phyloP scores from a whole-genome alignment of 1,140 invertebrate species.

The Hyposmocoma kahamanoa region DNA sequence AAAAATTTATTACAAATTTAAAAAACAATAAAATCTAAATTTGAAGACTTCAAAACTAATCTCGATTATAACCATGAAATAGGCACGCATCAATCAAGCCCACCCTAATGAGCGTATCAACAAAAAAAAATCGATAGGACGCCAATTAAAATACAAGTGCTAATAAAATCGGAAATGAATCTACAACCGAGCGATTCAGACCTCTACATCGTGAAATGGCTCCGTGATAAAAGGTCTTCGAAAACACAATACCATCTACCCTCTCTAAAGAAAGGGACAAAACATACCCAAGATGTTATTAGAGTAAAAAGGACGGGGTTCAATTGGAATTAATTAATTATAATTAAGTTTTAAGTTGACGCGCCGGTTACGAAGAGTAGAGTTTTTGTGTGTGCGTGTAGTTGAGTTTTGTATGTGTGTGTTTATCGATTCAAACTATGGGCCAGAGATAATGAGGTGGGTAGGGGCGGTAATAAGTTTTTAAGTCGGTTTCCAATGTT shows the following conservation, averaged over 20 bases:
- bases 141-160: constrained; percentile 63
- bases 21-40: no score
- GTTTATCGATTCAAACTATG: constrained; percentile 65
- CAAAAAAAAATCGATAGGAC: constrained; percentile 9
- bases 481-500: constrained; percentile 41
- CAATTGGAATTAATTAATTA: constrained; percentile 83
- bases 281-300: constrained; percentile 41
- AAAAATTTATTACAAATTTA: no score
- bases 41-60: no score
- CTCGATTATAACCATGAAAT: no score
- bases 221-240: constrained; percentile 69
- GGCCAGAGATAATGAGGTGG: constrained; percentile 68
- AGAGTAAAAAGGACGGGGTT: constrained; percentile 54
- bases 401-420: constrained; percentile 53
- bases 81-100: not conserved
- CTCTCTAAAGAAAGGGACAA: constrained; percentile 44
- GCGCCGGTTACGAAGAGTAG: constrained; percentile 72
- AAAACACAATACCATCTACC: constrained; percentile 68
- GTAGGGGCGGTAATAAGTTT: constrained; percentile 65
- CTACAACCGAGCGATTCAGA: constrained; percentile 63
- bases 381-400: constrained; percentile 55
- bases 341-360: constrained; percentile 86
- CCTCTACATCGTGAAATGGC: constrained; percentile 62
- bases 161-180: constrained; percentile 68
- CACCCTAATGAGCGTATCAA: constrained; percentile 1